A percentile compares a stretch with the other conserved stretches of the same genome.
Evolutionary conservation across 2,113 vertebrate genomes (phyloP).

Genomic region (Cathartes aura): DNA sequence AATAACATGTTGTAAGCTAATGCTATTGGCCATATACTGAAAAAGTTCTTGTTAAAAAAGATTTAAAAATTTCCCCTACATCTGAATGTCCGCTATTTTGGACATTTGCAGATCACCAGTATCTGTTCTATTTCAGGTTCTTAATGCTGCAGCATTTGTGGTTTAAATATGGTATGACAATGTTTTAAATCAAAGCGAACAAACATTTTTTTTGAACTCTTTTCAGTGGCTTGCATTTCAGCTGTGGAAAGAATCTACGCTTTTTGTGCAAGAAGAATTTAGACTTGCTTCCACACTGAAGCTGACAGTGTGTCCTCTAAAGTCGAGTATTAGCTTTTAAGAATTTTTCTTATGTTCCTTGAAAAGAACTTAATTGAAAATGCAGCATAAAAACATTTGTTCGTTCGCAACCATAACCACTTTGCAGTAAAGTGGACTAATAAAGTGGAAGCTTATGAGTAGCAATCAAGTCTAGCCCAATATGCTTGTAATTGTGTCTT

Average conservation of each 20-base stretch:
- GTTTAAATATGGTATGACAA: accelerated
- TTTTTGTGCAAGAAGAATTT: background rate
- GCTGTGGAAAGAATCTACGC: background rate
- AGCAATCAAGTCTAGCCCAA: background rate
- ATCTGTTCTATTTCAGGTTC: background rate
- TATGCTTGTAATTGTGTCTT: background rate
- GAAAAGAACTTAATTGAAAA: background rate
- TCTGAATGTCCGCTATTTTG: background rate
- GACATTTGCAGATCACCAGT: background rate
- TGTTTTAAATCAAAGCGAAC: background rate
- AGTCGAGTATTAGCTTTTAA: background rate
- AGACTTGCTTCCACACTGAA: background rate
- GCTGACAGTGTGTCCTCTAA: background rate
- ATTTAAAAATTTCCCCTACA: background rate
- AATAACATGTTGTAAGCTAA: background rate
- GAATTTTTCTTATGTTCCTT: background rate
- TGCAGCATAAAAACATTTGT: background rate
- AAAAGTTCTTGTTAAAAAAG: background rate
- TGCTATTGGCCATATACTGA: background rate
- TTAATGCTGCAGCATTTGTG: background rate
- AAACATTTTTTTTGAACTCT: background rate
- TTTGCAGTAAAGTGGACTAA: background rate
- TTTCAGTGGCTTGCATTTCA: background rate
- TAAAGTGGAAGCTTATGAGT: background rate
- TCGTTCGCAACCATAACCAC: background rate